Evolutionary conservation across 2,797 vertebrate species (phyloP), one percentile per base, ranked within the genome.

Genomic region (Rhadinocentrus ornatus): DNA sequence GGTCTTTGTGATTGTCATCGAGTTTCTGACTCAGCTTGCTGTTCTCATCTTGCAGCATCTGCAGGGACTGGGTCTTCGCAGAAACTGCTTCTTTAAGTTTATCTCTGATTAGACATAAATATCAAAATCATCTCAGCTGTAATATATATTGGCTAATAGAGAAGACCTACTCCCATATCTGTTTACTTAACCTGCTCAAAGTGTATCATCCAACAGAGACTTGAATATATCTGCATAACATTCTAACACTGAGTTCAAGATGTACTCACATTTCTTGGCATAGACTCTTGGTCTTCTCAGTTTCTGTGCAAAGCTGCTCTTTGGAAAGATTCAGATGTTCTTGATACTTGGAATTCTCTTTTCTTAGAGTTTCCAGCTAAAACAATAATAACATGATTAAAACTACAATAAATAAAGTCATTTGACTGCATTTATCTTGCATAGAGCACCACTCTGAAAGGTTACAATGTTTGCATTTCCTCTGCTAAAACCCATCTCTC

Each of bases 231-330:
- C 48, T 50, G 24, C 24, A n/a, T 9, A 10, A 48, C 7, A 7
- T 32, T 7, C 8, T 26, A 26, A 13, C 22, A 24, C 4, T 12
- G 50, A 26, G 27, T 9, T 15, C 27, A 44, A 16, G 10, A 31
- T 54, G 55, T 73, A 96, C 98, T 97, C 90, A 99, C 98, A 97
- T 94, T 92, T 98, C 96, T 86, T 94, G 95, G 80, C 50, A 90
- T 71, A 98, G 94, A 82, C 89, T 93, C 86, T 95, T 95, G 62
- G 94, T 95, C 84, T 84, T 96, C 81, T 96, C 85, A 75, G 90
- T 95, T 90, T 97, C 96, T 56, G 90, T 90, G 31, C 82, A 91
- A 69, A 96, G 92, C 60, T 95, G 94, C 58, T 96, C 94, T 89
- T 95, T 96, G 24, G 96, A 96, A 75, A 92, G 89, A 53, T 81